phyloP scores from a whole-genome alignment of 1,140 invertebrate genomes.

The Drosophila tsacasi region DNA sequence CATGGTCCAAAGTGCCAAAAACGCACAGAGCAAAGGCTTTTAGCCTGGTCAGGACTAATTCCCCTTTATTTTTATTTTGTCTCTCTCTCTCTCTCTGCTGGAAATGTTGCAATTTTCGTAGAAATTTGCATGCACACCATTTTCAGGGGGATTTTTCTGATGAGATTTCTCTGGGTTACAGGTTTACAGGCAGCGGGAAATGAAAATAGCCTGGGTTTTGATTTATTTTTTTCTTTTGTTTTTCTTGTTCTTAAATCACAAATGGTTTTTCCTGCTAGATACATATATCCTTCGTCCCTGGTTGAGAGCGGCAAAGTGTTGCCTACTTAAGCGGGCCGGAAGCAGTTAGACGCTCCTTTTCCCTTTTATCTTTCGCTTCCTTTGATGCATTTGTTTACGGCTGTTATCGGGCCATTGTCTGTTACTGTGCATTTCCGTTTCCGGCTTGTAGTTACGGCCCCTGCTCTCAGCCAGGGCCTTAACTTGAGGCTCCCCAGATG shows the following conservation, averaged over 20 bases:
- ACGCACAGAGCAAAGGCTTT: slow-evolving; percentile 27
- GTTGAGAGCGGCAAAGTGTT: slow-evolving; percentile 6
- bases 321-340: slow-evolving; percentile 27
- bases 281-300: background rate
- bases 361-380: slow-evolving; percentile 23
- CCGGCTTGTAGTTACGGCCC: slow-evolving; percentile 14
- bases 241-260: background rate
- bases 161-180: background rate
- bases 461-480: background rate
- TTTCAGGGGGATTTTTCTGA: background rate
- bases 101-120: slow-evolving; percentile 17
- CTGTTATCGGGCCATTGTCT: slow-evolving; percentile 25
- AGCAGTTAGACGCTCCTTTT: slow-evolving; percentile 10
- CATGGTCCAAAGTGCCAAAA: slow-evolving; percentile 29
- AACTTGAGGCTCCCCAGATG: slow-evolving; percentile 20
- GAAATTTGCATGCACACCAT: slow-evolving; percentile 31
- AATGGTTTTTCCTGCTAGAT: background rate
- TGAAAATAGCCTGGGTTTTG: background rate
- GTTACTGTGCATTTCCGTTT: slow-evolving; percentile 45
- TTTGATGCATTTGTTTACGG: slow-evolving; percentile 45
- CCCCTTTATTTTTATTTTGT: background rate
- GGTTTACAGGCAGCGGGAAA: background rate
- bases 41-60: slow-evolving; percentile 40
- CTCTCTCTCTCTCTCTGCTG: background rate
- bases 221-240: background rate